These are phyloP conservation scores for Osmerus mordax DNA, from an alignment of 2,113 vertebrate species.

Conservation along the genomic window DNA sequence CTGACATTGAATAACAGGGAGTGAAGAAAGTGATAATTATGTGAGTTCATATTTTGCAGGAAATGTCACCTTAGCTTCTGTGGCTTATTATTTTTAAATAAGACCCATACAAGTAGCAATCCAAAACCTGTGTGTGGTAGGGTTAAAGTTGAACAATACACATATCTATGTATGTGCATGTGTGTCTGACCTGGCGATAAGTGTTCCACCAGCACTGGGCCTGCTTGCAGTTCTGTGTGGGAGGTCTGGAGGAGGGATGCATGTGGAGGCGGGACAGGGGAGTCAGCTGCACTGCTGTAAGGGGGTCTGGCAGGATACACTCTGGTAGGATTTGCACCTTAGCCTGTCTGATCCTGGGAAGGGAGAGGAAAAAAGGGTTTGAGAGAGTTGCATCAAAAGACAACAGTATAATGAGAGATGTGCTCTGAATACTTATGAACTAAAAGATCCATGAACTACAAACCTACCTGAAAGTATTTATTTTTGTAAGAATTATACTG, in stretches of 20 bases:
- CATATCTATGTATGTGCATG: background rate
- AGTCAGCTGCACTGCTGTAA: slow-evolving; percentile 83
- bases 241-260: slow-evolving; percentile 70
- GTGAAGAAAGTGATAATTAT: too few relatives aligned
- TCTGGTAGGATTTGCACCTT: slow-evolving; percentile 97
- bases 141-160: background rate
- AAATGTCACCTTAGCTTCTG: too few relatives aligned
- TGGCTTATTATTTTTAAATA: too few relatives aligned
- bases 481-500: too few relatives aligned
- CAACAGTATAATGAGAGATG: too few relatives aligned
- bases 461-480: too few relatives aligned
- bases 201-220: slow-evolving; percentile 79
- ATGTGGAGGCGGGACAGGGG: slow-evolving; percentile 79
- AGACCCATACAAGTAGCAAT: too few relatives aligned
- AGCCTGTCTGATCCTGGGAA: slow-evolving; percentile 86
- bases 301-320: slow-evolving; percentile 84
- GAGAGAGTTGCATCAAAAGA: background rate
- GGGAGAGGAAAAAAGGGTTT: slow-evolving; percentile 2
- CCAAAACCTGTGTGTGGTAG: background rate
- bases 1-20: too few relatives aligned
- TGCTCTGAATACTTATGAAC: too few relatives aligned
- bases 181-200: slow-evolving; percentile 82
- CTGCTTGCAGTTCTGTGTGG: slow-evolving; percentile 70
- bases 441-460: too few relatives aligned
- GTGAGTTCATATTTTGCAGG: too few relatives aligned